Conservation (phyloP, 1,140 invertebrate species). For the Drosophila micromelanica region DNA sequence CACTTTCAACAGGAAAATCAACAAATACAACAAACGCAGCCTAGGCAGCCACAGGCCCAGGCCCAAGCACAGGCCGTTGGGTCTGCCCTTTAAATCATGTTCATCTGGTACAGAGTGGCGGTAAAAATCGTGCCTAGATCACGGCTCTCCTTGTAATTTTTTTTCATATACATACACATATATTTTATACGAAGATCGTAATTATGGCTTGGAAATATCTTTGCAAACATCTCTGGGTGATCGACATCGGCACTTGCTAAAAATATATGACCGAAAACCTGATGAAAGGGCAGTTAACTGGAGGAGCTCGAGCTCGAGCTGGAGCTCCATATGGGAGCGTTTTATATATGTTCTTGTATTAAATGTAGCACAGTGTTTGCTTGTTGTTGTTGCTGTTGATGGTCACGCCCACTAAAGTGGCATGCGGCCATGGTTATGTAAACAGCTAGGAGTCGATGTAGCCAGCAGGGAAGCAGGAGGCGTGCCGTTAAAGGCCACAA, state of each 20-base stretch:
- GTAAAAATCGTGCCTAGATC: conserved; percentile 62
- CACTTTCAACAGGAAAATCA: conserved; percentile 65
- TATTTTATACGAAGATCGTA: conserved; percentile 54
- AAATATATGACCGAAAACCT: conserved; percentile 59
- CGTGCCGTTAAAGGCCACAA: conserved; percentile 71
- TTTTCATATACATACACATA: conserved; percentile 26
- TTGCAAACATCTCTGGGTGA: conserved; percentile 59
- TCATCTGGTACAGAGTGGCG: conserved; percentile 20
- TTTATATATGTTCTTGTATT: conserved; percentile 70
- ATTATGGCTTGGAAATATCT: conserved; percentile 74
- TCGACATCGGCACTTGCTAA: conserved; percentile 59
- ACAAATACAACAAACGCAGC: conserved; percentile 42
- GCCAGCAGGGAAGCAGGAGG: conserved; percentile 22
- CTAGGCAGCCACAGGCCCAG: neutral
- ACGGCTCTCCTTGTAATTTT: conserved; percentile 38
- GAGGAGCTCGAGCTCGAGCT: conserved; percentile 7
- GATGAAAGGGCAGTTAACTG: conserved; percentile 70
- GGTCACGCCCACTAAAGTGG: conserved; percentile 67
- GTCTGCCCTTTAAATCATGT: conserved; percentile 75
- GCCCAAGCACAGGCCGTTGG: neutral
- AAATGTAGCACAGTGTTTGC: conserved; percentile 69
- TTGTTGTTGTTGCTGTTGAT: conserved; percentile 37
- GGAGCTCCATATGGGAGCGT: conserved; percentile 40
- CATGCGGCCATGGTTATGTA: conserved; percentile 75
- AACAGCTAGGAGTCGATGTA: conserved; percentile 49